Evolutionary conservation across 2,888 invertebrate genomes (phyloP), one percentile per base, ranked within the genome.

Genomic region (Gibbula magus): DNA sequence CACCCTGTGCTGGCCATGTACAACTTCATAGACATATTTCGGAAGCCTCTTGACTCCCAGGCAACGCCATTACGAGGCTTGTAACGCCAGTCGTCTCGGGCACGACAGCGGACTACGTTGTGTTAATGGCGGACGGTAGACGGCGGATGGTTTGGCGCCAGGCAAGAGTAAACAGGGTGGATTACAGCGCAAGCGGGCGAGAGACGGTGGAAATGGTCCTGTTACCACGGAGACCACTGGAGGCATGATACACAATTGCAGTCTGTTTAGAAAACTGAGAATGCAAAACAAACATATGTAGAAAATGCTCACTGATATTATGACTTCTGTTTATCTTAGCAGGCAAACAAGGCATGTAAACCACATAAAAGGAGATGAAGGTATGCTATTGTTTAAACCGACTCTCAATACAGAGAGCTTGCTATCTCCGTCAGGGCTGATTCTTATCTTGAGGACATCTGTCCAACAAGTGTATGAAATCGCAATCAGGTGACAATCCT

Each of bases 21-120:
- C 35, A 35, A 70, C 70, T 35, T 70, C 70, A 70, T 20, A 70
- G 70, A 39, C 70, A 70, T 70, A 35, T 70, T 70, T 70, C n/a
- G 8, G 70, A 10, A 70, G 70, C 70, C 35, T 32, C 35, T 70
- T 18, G 20, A 35, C 70, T 70, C 70, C 70, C 39, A 35, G 20
- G 70, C 70, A 70, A 70, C 70, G 35, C n/a, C 35, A 20, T 10
- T 20, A 39, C 70, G 70, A 70, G 39, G 20, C 70, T 18, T 35
- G 70, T 35, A 70, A 70, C 39, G 70, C 32, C 70, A 70, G 39
- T 70, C 35, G 39, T 20, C 70, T 3, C 35, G 20, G 39, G 35
- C 70, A 16, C 32, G 39, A 70, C 70, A 35, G 18, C 70, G 35
- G 20, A 39, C 35, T n/a, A 39, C 20, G 39, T 32, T 35, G 20